Base-by-base conservation (phyloP, 2,888 invertebrate species). In the Diarsia mendica region DNA sequence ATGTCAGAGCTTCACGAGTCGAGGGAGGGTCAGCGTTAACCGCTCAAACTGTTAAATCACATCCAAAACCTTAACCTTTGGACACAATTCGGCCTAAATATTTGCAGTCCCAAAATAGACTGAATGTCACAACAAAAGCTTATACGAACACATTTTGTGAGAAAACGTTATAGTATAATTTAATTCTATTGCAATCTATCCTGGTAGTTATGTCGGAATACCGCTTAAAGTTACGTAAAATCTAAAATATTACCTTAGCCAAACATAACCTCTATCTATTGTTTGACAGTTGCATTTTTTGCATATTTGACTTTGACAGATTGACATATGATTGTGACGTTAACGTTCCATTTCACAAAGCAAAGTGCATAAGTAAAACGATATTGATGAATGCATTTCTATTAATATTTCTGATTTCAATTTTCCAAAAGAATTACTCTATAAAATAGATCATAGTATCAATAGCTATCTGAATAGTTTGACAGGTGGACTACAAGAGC, bases 51-150 rank as follows among this genome's bases (percentile, higher is more conserved):
- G 89, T 90, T 92, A 93, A 92, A 92, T 92, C 91, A 92, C 91
- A 91, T 89, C 87, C 90, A 92, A 94, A 95, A 92, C 95, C 94
- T 95, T 94, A 93, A 96, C 96, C 96, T 96, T 96, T 96, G 96
- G 91, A 93, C 95, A 91, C 90, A 93, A 94, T 91, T 91, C 91
- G 94, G 91, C 93, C 93, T 92, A 93, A 94, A 95, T 95, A 93
- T 81, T 88, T 91, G 88, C 82, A 86, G 84, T 92, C 93, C 92
- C 88, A 94, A 96, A 96, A 96, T 96, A 96, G 96, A 95, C 89
- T 88, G 84, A 90, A 90, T 89, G 92, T 91, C 92, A 92, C 83
- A 82, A 88, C 77, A 90, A 86, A 88, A 86, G 84, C 85, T 81
- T 80, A 68, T 65, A 73, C 64, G 69, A 64, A 75, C 72, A 80